These are phyloP conservation scores for Laodelphax striatellus DNA, from an alignment of 1,140 invertebrate genomes.

Conservation along the genomic window DNA sequence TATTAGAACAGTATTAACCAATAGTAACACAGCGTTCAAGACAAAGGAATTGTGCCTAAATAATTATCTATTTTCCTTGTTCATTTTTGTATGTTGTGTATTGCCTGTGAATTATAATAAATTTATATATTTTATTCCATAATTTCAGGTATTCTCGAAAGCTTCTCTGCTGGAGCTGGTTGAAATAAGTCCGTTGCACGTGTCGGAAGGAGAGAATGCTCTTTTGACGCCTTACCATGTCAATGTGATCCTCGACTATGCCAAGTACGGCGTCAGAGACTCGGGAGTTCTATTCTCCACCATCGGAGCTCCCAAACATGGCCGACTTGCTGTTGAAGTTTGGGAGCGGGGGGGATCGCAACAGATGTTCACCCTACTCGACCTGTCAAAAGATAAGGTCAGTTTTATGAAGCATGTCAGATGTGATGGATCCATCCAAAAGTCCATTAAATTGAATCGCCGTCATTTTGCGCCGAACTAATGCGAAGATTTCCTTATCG, in stretches of 20 bases:
- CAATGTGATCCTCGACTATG: constrained; percentile 71
- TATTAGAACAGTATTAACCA: no score
- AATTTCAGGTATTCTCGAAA: constrained; percentile 34
- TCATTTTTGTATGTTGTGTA: not conserved
- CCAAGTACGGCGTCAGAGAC: constrained; percentile 71
- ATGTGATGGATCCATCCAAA: not conserved
- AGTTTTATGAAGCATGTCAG: constrained; percentile 7
- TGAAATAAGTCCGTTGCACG: constrained; percentile 52
- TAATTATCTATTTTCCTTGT: no score
- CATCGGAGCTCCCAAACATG: constrained; percentile 53
- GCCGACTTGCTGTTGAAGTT: constrained; percentile 50
- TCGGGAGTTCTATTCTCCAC: constrained; percentile 69
- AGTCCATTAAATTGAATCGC: no score
- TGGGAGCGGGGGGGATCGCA: constrained; percentile 19
- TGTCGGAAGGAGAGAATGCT: constrained; percentile 66
- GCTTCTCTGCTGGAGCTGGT: constrained; percentile 53
- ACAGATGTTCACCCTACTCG: constrained; percentile 38
- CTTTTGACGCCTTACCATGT: constrained; percentile 66
- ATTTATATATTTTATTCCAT: not conserved
- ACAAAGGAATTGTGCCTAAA: no score
- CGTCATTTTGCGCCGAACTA: no score
- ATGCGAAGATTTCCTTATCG: no score
- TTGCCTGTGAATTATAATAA: not conserved
- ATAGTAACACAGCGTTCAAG: no score
- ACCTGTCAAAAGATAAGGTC: constrained; percentile 39